Evolutionary conservation across 2,113 vertebrate species (phyloP), one percentile per base, ranked within the genome.

Genomic region (Rhabdomys dilectus): DNA sequence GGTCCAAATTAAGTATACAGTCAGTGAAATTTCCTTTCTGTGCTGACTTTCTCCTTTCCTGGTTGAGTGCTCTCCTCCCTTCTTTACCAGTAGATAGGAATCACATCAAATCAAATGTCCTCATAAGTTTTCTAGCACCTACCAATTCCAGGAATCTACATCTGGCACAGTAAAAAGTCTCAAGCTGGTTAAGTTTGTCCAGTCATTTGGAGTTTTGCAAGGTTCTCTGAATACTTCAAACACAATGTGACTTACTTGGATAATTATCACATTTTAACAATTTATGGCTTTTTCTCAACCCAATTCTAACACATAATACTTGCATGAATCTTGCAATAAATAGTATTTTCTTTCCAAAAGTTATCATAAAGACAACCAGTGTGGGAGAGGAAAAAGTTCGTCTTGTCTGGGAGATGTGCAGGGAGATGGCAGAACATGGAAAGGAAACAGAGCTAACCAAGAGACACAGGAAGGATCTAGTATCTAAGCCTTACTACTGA

Each of bases 221-320:
- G 19, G 19, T 86, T 89, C 66, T 94, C 78, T 85, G 19, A 92
- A 42, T 70, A 22, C 6, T 82, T 94, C n/a, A 91, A 89, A 91
- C 39, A 72, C 1, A 19, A 80, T 75, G 36, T 1, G 48, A 17
- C 7, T 39, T 91, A 62, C 17, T 78, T 87, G 48, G 29, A 7
- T 53, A 92, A 72, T n/a, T 39, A 85, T 93, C 34, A 36, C 36
- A 91, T 82, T 73, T 91, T 29, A 97, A 39, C 21, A 88, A 88
- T 64, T 91, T 70, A 22, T 5, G 19, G 26, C 34, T 93, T 66
- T 76, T 31, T 80, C 39, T 5, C 21, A 89, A 8, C 60, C 58
- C 24, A 29, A 42, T 17, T 91, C 10, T 26, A 91, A 70, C 8
- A 48, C 6, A 2, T 75, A 91, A 76, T 56, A 84, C 42, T 12